phyloP scores from a whole-genome alignment of 1,140 invertebrate species.

The Eupristina koningsbergeri region DNA sequence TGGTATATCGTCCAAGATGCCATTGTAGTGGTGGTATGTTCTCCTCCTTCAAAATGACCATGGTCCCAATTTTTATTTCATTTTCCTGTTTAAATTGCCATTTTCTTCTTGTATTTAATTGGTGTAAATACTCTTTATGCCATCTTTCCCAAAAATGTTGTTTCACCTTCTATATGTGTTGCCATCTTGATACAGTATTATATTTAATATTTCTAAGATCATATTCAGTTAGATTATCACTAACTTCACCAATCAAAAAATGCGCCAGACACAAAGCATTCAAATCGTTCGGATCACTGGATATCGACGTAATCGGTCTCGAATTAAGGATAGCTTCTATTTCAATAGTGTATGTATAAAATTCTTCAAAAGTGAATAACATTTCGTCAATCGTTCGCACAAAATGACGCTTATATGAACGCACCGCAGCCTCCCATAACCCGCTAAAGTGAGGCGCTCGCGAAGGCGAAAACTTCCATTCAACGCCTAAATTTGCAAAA shows the following conservation, averaged over 20 bases:
- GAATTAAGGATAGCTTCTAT: no score
- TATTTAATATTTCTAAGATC: not conserved
- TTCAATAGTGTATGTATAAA: conserved; percentile 11
- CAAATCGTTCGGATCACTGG: not conserved
- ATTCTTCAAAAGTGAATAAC: conserved; percentile 25
- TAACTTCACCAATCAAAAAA: no score
- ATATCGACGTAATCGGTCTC: no score
- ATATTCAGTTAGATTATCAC: no score
- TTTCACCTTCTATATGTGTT: conserved; percentile 2
- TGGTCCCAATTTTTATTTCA: no score
- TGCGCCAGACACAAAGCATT: not conserved
- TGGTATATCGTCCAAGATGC: no score
- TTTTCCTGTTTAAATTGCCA: no score
- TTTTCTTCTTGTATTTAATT: conserved; percentile 5
- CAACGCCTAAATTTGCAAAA: not conserved
- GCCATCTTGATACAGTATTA: conserved; percentile 7
- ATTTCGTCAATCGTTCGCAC: not conserved
- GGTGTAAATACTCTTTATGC: no score
- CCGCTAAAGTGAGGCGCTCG: not conserved
- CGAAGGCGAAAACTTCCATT: no score
- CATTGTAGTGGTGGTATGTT: no score
- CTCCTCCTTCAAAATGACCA: no score
- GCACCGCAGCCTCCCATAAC: not conserved
- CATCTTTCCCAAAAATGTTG: conserved; percentile 32
- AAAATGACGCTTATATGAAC: conserved; percentile 10